These are phyloP conservation scores for Ia io DNA, from an alignment of 2,113 vertebrate genomes.

Conservation along the genomic window DNA sequence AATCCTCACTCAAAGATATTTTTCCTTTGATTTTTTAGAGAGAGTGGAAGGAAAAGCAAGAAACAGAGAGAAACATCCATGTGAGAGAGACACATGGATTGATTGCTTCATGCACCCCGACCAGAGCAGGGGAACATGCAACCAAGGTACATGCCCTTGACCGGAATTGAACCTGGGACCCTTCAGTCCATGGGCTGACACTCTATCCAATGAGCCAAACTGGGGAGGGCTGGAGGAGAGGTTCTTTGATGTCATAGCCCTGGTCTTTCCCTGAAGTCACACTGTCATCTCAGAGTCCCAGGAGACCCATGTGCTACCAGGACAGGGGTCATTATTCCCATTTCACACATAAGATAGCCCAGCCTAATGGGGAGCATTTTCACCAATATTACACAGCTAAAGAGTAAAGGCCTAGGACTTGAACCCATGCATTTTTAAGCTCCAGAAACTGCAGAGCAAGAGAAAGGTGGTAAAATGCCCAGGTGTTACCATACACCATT, in stretches of 20 bases:
- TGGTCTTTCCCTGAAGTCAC: neutral
- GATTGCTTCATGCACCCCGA: too few relatives aligned
- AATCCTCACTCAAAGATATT: too few relatives aligned
- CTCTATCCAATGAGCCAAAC: too few relatives aligned
- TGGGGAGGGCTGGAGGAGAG: neutral
- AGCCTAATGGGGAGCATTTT: neutral
- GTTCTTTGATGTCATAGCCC: neutral
- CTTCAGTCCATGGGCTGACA: too few relatives aligned
- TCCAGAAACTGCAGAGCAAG: neutral
- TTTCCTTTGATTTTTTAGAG: too few relatives aligned
- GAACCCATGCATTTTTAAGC: fast-evolving
- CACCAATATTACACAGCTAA: neutral
- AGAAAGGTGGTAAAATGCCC: neutral
- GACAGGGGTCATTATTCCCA: neutral
- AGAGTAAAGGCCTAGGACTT: fast-evolving
- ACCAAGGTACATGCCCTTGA: too few relatives aligned
- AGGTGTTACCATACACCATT: neutral
- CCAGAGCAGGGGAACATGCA: too few relatives aligned
- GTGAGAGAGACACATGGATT: too few relatives aligned
- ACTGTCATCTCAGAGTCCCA: fast-evolving
- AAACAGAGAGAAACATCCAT: too few relatives aligned
- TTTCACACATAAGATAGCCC: neutral
- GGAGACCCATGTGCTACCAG: fast-evolving
- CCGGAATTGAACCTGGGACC: too few relatives aligned
- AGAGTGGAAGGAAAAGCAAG: too few relatives aligned